Conservation (phyloP, 2,888 invertebrate genomes). For the Falcaria lacertinaria region DNA sequence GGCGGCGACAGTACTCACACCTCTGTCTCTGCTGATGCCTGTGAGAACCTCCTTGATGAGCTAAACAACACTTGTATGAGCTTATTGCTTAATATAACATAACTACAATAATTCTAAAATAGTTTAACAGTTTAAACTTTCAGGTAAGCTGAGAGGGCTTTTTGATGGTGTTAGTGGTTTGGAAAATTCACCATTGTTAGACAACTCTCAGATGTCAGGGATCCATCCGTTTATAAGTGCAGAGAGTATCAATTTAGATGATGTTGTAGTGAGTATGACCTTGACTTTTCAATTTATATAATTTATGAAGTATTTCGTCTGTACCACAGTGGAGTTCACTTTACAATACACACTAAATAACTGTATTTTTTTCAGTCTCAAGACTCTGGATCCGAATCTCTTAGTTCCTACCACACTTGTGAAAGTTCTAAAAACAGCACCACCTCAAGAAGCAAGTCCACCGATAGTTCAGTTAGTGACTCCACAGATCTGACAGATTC, state of each 20-base stretch:
- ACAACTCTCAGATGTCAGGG: conserved; percentile 82
- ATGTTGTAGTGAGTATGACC: conserved; percentile 46
- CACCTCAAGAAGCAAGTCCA: conserved; percentile 59
- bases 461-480: conserved; percentile 65
- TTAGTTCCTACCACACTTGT: conserved; percentile 71
- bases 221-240: conserved; percentile 87
- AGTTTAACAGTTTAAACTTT: conserved; percentile 18
- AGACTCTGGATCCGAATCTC: conserved; percentile 61
- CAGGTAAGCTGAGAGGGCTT: conserved; percentile 51
- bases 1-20: conserved; percentile 62
- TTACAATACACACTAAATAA: too few relatives aligned
- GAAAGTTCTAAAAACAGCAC: conserved; percentile 67
- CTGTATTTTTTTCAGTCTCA: conserved; percentile 41
- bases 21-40: conserved; percentile 53
- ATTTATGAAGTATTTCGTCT: too few relatives aligned
- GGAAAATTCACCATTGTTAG: conserved; percentile 44
- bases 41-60: conserved; percentile 78
- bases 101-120: neutral
- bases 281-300: too few relatives aligned
- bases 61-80: conserved; percentile 71
- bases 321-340: too few relatives aligned
- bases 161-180: conserved; percentile 41
- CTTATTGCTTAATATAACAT: conserved; percentile 13
- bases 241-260: conserved; percentile 77
- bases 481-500: conserved; percentile 66